Base-by-base conservation (phyloP, 2,113 vertebrate genomes). In the Ciconia boyciana region DNA sequence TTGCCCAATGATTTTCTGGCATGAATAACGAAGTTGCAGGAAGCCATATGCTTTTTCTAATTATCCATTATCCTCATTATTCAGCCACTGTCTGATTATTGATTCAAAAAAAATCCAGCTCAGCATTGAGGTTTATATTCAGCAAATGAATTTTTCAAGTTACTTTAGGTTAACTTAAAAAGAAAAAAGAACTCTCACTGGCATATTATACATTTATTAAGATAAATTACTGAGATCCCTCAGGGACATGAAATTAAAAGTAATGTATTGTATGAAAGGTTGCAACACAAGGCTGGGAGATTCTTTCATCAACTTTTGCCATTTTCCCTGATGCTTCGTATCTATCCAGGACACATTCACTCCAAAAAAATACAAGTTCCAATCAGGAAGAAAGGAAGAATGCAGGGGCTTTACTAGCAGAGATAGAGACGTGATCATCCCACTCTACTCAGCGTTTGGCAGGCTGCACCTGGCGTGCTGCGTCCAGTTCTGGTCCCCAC, bases 111-210 rank as follows among this genome's bases (percentile, higher is more conserved):
- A 96, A 93, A 62, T 51, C 49, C 36, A 79, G 32, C 68, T 80
- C 39, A 64, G 28, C n/a, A 44, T 0, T 52, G 89, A 81, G 58
- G 31, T 83, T 93, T 57, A 78, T 64, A 93, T 87, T 68, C 36
- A 83, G 28, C 46, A 72, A 90, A 70, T 95, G 9, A 49, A 75
- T 58, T 94, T 97, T 97, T 96, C 60, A 92, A 65, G 74, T 72
- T 52, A 51, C 44, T 89, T 90, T 51, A 44, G 71, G 28, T 64
- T 87, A 89, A 92, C 74, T 95, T 70, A 78, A 84, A 95, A 81
- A 85, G 9, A 34, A 78, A 89, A 71, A 74, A 62, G 36, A 71
- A 55, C 44, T 84, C 39, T 94, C 69, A 54, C 13, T 80, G 36
- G 78, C 22, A 95, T 92, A 77, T 77, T 57, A 62, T 28, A 41